phyloP scores from a whole-genome alignment of 2,113 vertebrate genomes.

The Indicator maculatus region DNA sequence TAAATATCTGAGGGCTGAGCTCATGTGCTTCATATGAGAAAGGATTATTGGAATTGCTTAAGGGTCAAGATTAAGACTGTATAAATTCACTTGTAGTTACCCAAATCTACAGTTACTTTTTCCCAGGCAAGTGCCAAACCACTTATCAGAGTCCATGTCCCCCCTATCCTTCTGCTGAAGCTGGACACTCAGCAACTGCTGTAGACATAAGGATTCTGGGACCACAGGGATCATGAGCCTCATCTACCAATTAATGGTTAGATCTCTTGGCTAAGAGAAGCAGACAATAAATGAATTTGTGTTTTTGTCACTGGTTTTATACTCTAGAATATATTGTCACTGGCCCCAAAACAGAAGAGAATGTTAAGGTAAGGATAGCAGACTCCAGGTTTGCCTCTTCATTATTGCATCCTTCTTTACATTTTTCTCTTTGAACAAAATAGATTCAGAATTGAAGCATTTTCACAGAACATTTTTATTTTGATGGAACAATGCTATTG shows the following conservation, averaged over 20 bases:
- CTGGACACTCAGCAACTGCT: not conserved
- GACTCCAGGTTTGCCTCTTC: not conserved
- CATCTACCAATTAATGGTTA: not conserved
- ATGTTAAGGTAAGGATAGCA: not conserved
- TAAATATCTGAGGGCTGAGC: not conserved
- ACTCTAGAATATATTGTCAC: not conserved
- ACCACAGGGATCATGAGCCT: not conserved
- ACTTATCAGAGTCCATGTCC: not conserved
- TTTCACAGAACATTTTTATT: not conserved
- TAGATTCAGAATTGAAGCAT: not conserved
- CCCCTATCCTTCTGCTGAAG: not conserved
- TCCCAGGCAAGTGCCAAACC: not conserved
- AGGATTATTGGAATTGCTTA: not conserved
- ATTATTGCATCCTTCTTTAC: not conserved
- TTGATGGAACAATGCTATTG: not conserved
- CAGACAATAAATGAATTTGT: not conserved
- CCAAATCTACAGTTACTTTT: not conserved
- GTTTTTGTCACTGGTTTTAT: not conserved
- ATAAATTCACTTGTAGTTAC: not conserved
- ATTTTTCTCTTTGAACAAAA: not conserved
- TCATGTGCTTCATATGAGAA: not conserved
- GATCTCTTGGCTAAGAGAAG: not conserved
- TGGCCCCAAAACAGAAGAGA: not conserved
- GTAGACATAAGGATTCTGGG: not conserved
- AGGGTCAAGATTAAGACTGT: not conserved